Base-by-base conservation (phyloP, 2,113 vertebrate species). In the Cyrtonyx montezumae region DNA sequence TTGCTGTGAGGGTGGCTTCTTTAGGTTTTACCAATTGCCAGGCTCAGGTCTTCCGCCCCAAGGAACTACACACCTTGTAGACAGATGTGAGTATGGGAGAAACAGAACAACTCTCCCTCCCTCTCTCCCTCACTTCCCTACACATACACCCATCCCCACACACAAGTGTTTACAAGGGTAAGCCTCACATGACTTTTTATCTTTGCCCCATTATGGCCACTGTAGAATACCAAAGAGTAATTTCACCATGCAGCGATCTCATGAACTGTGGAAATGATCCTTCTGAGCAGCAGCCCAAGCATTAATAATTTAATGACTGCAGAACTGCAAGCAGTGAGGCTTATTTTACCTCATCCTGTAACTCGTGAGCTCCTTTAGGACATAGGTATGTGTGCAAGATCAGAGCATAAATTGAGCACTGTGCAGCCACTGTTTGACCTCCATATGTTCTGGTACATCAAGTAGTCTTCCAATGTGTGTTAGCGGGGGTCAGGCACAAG, bases 61-160 rank as follows among this genome's bases (percentile, higher is more conserved):
- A 93, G 83, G 73, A 93, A 43, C 1, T 66, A 86, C 87, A 96
- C 97, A 97, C 97, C 98, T 98, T 98, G 95, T 93, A 93, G 94
- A 87, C 98, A 98, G 98, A 97, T 98, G 98, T 97, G 92, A 68
- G 42, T 89, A 91, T 85, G 75, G 48, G 85, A 66, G 92, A 78
- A 75, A 69, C 51, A 84, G 76, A 94, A 83, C 1, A 30, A 80
- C 45, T 88, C 73, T 74, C n/a, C 13, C 69, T 91, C 53, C n/a
- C 85, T 91, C 53, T 28, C 85, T 78, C 15, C 34, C 84, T 62
- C 67, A 1, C 77, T 95, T 80, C 45, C 37, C 45, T 88, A 34
- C 51, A 78, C 55, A 28, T 36, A 61, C 51, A 83, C 83, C 67
- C 77, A 79, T 83, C 58, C 58, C 58, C 59, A 73, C 4, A 6